These are phyloP conservation scores for Cotesia vestalis DNA, from an alignment of 1,140 invertebrate species.

Conservation along the genomic window DNA sequence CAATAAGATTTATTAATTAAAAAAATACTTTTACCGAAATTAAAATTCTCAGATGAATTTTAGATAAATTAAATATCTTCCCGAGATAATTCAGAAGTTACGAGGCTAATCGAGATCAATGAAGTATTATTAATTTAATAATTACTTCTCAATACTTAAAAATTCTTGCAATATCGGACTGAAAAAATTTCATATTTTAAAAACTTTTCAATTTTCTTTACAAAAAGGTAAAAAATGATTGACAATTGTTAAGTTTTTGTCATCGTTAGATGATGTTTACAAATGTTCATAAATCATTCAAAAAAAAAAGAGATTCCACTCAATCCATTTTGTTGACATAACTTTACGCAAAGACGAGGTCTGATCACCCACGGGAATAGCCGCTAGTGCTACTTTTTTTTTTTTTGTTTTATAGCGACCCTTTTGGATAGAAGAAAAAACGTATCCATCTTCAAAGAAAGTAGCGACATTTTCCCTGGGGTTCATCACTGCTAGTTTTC, in stretches of 20 bases:
- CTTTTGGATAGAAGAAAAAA: not conserved
- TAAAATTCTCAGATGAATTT: too few relatives aligned
- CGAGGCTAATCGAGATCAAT: too few relatives aligned
- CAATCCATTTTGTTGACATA: conserved; percentile 14
- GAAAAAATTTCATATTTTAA: too few relatives aligned
- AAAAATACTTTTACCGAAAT: too few relatives aligned
- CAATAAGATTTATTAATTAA: too few relatives aligned
- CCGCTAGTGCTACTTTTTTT: not conserved
- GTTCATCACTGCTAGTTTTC: conserved; percentile 20
- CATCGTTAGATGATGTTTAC: conserved; percentile 31
- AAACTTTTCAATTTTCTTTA: too few relatives aligned
- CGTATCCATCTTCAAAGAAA: conserved; percentile 19
- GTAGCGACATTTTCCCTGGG: conserved; percentile 13
- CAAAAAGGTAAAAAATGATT: not conserved
- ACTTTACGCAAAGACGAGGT: conserved; percentile 3
- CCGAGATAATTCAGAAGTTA: too few relatives aligned
- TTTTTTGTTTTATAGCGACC: conserved; percentile 1
- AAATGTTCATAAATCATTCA: conserved; percentile 34
- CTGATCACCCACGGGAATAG: not conserved
- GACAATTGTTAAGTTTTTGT: conserved; percentile 13
- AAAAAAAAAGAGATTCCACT: conserved; percentile 4
- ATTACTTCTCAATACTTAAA: too few relatives aligned
- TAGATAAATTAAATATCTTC: too few relatives aligned
- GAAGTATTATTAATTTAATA: too few relatives aligned
- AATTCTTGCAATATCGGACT: too few relatives aligned